phyloP scores from a whole-genome alignment of 2,888 invertebrate species.

The Eulithis prunata region DNA sequence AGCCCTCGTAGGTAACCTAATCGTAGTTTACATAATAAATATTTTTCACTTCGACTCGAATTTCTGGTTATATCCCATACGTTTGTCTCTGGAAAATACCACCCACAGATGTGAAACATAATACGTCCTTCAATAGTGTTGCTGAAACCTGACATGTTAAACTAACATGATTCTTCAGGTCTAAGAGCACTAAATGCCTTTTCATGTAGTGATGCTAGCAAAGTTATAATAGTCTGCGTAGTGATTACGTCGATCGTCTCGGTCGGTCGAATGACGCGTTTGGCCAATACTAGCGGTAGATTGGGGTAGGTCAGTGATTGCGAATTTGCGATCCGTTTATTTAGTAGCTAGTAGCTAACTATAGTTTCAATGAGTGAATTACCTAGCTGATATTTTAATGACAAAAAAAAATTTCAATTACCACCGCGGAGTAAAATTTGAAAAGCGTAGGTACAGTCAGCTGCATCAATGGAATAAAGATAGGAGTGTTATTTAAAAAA shows the following conservation, averaged over 20 bases:
- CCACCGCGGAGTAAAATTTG: no score
- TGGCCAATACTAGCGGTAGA: slow-evolving; percentile 61
- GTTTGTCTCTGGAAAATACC: no score
- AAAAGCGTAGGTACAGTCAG: no score
- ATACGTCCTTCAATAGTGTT: no score
- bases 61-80: no score
- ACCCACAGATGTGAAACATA: no score
- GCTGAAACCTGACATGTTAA: no score
- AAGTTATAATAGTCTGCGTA: slow-evolving; percentile 18
- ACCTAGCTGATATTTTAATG: not conserved
- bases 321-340: slow-evolving; percentile 63
- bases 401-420: not conserved
- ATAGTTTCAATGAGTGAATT: slow-evolving; percentile 19
- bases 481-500: no score
- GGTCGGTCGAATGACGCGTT: slow-evolving; percentile 60
- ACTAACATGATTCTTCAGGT: not conserved
- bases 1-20: no score
- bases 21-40: no score
- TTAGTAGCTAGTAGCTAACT: slow-evolving; percentile 5
- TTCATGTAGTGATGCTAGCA: slow-evolving; percentile 11
- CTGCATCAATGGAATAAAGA: no score
- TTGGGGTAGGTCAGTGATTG: slow-evolving; percentile 79
- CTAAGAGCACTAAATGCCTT: not conserved
- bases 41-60: no score
- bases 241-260: slow-evolving; percentile 29